Evolutionary conservation across 1,140 invertebrate species (phyloP).

Genomic region (Neomicropteryx cornuta): DNA sequence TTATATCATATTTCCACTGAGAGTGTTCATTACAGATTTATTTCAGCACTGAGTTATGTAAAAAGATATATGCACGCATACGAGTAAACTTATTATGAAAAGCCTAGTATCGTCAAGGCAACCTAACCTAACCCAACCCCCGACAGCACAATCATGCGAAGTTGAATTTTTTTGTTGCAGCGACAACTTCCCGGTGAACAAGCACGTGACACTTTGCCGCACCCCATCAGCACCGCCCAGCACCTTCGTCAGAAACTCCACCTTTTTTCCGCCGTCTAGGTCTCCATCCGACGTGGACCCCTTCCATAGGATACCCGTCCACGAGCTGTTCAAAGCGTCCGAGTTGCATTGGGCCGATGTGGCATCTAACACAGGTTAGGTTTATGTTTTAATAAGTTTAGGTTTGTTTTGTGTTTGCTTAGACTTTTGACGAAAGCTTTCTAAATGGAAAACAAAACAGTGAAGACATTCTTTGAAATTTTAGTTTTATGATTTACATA

Average conservation of each 20-base stretch:
- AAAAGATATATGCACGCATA: too few relatives aligned
- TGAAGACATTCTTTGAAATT: too few relatives aligned
- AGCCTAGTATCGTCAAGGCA: too few relatives aligned
- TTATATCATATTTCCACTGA: neutral
- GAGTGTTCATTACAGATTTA: too few relatives aligned
- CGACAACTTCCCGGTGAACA: conserved; percentile 25
- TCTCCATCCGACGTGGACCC: conserved; percentile 27
- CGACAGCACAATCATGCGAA: too few relatives aligned
- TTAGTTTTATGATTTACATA: too few relatives aligned
- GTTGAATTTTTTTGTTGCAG: conserved; percentile 18
- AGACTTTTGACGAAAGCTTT: too few relatives aligned
- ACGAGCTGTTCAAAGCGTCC: conserved; percentile 38
- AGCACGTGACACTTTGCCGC: conserved; percentile 30
- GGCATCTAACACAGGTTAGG: conserved; percentile 35
- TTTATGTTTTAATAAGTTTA: conserved; percentile 18
- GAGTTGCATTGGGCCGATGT: conserved; percentile 39
- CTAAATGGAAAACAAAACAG: too few relatives aligned
- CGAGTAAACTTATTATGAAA: too few relatives aligned
- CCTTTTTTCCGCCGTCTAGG: conserved; percentile 19
- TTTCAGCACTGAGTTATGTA: too few relatives aligned
- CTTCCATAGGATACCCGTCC: conserved; percentile 37
- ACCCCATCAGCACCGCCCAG: conserved; percentile 33
- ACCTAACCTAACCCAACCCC: too few relatives aligned
- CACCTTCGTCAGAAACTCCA: conserved; percentile 15
- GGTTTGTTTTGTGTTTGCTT: too few relatives aligned